A percentile compares a stretch with the other conserved stretches of the same genome.
These are phyloP conservation scores for Chauna torquata DNA, from an alignment of 2,113 vertebrate species.

Conservation along the genomic window DNA sequence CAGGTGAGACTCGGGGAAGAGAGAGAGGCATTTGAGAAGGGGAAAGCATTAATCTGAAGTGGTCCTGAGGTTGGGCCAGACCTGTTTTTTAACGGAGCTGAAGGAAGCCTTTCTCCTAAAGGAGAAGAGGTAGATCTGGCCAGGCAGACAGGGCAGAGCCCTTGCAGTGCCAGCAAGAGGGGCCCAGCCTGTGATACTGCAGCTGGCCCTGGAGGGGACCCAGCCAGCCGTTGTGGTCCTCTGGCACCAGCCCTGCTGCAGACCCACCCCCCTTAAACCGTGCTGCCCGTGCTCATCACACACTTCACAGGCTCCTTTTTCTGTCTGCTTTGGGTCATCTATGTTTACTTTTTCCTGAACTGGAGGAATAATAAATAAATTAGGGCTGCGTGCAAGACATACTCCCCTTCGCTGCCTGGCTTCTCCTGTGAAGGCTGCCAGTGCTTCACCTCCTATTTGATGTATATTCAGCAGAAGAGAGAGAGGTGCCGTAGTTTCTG, in stretches of 20 bases:
- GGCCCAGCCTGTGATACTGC: neutral
- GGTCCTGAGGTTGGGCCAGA: neutral
- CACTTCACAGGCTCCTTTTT: neutral
- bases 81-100: neutral
- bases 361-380: conserved; percentile 40
- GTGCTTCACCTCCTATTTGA: conserved; percentile 52
- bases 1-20: neutral
- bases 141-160: neutral
- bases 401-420: conserved; percentile 25
- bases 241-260: neutral
- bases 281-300: neutral
- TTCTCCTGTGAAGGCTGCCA: conserved; percentile 39
- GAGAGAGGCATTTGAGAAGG: neutral
- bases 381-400: conserved; percentile 7
- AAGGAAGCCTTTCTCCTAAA: neutral
- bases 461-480: conserved; percentile 50
- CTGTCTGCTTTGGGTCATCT: conserved; percentile 29
- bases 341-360: conserved; percentile 34
- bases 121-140: neutral
- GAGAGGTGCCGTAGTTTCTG: conserved; percentile 34
- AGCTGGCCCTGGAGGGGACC: neutral
- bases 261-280: neutral
- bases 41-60: neutral
- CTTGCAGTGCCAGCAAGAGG: rapidly evolving
- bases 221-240: rapidly evolving